Base-by-base conservation (phyloP, 2,888 invertebrate species). In the Mayetiola destructor region DNA sequence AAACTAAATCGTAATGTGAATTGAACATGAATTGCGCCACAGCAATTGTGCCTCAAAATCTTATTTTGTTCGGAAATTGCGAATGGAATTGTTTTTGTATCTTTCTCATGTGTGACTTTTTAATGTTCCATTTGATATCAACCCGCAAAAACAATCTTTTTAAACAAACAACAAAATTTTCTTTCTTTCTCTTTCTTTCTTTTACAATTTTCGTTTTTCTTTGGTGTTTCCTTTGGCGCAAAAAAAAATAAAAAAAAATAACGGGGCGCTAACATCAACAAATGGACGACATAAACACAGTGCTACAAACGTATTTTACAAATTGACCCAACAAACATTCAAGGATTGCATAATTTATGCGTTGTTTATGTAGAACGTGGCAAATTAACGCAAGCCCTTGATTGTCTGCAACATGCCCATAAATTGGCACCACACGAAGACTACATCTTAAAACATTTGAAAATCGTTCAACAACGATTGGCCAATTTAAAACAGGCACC, bases 311-410 rank as follows among this genome's bases (percentile, higher is more conserved):
- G 84, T 61, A 94, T 96, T 63, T 73, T 95, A 14, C 83, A 85
- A 64, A 71, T 89, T 61, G 94, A 96, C 64, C 86, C 94, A 0
- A 82, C 84, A 63, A 93, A 95, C 70, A 88, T 92, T 60, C 95
- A 95, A 74, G 95, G 93, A 0, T 76, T 90, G 42, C 96, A 96
- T 76, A 96, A 96, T 73, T 77, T 96, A 23, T 96, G 96, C 73
- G 96, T 96, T 8, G 94, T 96, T 1, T 88, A 88, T 64, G 94
- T 96, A 6, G 95, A 96, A 71, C 79, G 89, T 36, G 93, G 93
- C 10, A 83, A 87, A 64, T 76, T 96, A 29, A 77, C 81, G n/a
- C 76, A 81, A 57, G 96, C 95, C 0, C 88, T 89, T 63, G 78
- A 82, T 56, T 96, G 96, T 68, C 78, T 96, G 18, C 78, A 83